phyloP scores from a whole-genome alignment of 2,888 invertebrate species.

The Zygothrica quintamaculata region DNA sequence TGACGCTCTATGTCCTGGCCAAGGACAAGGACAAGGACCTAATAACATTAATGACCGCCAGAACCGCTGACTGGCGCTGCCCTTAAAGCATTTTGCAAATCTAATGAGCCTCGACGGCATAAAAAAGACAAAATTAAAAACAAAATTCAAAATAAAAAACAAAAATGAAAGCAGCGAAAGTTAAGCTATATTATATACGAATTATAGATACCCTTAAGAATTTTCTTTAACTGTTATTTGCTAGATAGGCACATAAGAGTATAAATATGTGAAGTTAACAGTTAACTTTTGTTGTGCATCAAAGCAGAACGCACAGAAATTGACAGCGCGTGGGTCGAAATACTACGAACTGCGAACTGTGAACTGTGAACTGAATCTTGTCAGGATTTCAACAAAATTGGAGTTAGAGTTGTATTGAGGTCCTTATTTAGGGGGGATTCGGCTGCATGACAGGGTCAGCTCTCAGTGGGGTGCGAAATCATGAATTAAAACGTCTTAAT shows the following conservation, averaged over 20 bases:
- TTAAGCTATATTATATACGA: background rate
- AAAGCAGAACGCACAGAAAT: slow-evolving; percentile 63
- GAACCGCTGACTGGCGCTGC: slow-evolving; percentile 42
- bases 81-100: slow-evolving; percentile 82
- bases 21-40: slow-evolving; percentile 52
- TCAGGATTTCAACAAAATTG: background rate
- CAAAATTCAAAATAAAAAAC: slow-evolving; percentile 29
- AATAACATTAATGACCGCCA: slow-evolving; percentile 77
- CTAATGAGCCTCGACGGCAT: slow-evolving; percentile 84
- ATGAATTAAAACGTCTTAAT: slow-evolving; percentile 81
- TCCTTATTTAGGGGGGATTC: background rate
- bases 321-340: slow-evolving; percentile 59
- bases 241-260: too few relatives aligned
- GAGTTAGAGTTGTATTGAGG: background rate
- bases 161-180: slow-evolving; percentile 28
- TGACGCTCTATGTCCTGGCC: slow-evolving; percentile 28
- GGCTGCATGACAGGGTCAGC: slow-evolving; percentile 37
- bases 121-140: slow-evolving; percentile 64
- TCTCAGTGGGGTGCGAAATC: slow-evolving; percentile 77
- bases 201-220: background rate
- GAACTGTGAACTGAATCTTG: slow-evolving; percentile 24
- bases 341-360: too few relatives aligned
- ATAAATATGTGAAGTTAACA: too few relatives aligned
- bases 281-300: slow-evolving; percentile 49
- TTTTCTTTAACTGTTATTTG: too few relatives aligned